Evolutionary conservation across 2,797 vertebrate genomes (phyloP).

Genomic region (Lateolabrax maculatus): DNA sequence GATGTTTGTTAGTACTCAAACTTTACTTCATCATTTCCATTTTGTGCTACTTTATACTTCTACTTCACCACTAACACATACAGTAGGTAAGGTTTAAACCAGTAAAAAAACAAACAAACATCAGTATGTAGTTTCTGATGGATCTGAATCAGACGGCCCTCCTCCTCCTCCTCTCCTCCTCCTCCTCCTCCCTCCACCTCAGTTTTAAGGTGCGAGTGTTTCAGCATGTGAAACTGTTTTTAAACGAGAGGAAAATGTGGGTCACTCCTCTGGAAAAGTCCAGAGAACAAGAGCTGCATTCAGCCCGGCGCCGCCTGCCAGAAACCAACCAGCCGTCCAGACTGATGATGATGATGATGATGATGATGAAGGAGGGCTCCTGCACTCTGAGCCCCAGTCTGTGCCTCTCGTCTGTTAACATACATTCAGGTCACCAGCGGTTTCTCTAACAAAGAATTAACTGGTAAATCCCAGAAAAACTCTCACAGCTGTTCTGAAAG

Average conservation of each 20-base stretch:
- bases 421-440: background rate
- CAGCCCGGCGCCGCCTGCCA: slow-evolving; percentile 37
- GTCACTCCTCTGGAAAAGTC: slow-evolving; percentile 61
- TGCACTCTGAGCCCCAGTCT: background rate
- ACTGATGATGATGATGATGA: slow-evolving; percentile 25
- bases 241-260: slow-evolving; percentile 66
- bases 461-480: no score
- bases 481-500: no score
- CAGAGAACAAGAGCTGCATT: slow-evolving; percentile 72
- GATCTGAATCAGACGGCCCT: no score
- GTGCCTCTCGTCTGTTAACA: background rate
- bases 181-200: background rate
- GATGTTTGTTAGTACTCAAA: no score
- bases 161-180: background rate
- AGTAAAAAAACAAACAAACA: no score
- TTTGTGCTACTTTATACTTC: no score
- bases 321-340: slow-evolving; percentile 22
- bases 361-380: slow-evolving; percentile 1
- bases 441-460: background rate
- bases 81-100: no score
- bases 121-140: no score
- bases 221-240: slow-evolving; percentile 17
- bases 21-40: no score
- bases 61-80: no score
- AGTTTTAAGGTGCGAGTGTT: background rate